Evolutionary conservation across 2,797 vertebrate species (phyloP).

Genomic region (Acrocephalus scirpaceus): DNA sequence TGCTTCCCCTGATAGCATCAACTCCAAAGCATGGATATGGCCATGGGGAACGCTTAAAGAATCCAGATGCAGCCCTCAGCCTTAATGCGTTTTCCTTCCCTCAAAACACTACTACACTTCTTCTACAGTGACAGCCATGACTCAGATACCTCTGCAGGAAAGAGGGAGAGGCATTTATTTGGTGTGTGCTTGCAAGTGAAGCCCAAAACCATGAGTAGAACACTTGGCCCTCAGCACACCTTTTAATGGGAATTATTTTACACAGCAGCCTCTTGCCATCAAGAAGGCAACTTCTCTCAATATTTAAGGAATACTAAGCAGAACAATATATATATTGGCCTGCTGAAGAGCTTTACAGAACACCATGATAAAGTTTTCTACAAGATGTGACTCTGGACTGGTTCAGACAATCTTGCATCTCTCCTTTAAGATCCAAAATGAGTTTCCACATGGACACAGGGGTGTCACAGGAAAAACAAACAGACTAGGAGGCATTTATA

Average conservation of each 20-base stretch:
- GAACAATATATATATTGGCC: not conserved
- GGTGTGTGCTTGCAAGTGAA: not conserved
- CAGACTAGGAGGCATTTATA: not conserved
- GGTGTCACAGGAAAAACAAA: not conserved
- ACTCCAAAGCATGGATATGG: not conserved
- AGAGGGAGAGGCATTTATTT: not conserved
- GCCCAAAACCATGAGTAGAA: not conserved
- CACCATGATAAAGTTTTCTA: not conserved
- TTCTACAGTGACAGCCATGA: not conserved
- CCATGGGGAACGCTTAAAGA: not conserved
- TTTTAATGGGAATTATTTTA: not conserved
- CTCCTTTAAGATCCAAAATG: not conserved
- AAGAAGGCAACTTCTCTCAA: not conserved
- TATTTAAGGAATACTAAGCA: not conserved
- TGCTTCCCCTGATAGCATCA: not conserved
- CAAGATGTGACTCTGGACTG: not conserved
- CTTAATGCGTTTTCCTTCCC: slow-evolving; percentile 11
- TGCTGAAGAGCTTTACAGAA: not conserved
- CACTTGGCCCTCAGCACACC: not conserved
- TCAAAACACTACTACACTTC: not conserved
- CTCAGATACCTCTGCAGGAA: not conserved
- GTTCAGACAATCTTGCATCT: not conserved
- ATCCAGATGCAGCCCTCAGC: not conserved
- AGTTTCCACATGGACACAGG: not conserved
- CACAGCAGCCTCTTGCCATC: not conserved